Conservation (phyloP, 2,113 vertebrate genomes). For the Erinaceus europaeus region DNA sequence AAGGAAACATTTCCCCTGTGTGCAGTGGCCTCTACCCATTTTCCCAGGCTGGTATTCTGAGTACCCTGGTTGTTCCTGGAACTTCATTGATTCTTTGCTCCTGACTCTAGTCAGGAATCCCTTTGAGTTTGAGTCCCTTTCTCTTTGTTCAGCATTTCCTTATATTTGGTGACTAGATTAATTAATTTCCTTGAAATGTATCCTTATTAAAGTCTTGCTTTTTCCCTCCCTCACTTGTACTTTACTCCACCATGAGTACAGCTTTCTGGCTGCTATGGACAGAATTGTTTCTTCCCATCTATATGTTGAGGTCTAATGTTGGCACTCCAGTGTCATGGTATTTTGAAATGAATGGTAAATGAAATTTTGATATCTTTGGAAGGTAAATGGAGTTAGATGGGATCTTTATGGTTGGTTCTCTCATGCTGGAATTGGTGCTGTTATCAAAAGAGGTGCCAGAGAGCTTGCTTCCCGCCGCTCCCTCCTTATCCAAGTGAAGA, state of each 20-base stretch:
- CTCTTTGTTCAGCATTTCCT: not conserved
- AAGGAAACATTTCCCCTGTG: no score
- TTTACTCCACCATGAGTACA: not conserved
- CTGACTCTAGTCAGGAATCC: no score
- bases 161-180: not conserved
- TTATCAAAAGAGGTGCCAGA: not conserved
- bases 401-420: not conserved
- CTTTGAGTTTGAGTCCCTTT: not conserved
- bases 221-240: not conserved
- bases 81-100: not conserved
- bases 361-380: no score
- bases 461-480: not conserved
- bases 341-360: not conserved
- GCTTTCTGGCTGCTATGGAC: not conserved
- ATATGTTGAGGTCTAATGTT: not conserved
- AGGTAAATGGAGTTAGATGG: not conserved
- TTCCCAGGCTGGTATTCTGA: not conserved
- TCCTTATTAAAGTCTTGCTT: not conserved
- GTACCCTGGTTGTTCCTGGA: rapidly evolving
- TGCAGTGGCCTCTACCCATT: not conserved
- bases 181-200: not conserved
- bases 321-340: not conserved
- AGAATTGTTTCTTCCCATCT: not conserved
- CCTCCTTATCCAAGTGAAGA: not conserved
- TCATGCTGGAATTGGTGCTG: not conserved